Evolutionary conservation across 1,140 invertebrate species (phyloP).

Genomic region (Bacillus rossius): DNA sequence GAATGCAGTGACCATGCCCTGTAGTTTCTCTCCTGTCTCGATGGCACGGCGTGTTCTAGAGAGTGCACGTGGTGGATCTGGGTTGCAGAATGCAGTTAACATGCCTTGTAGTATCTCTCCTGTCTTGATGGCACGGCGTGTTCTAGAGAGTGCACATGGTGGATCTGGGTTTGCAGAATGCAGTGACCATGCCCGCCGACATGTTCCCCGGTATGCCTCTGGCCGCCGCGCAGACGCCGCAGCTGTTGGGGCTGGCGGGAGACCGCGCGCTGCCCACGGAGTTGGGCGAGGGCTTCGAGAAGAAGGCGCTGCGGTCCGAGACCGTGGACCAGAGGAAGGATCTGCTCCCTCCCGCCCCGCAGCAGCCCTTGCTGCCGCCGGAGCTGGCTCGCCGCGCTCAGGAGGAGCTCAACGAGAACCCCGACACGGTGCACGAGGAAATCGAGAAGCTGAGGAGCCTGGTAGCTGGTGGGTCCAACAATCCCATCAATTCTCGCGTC

Average conservation of each 20-base stretch:
- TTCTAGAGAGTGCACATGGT: too few relatives aligned
- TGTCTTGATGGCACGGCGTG: too few relatives aligned
- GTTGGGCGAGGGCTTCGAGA: not conserved
- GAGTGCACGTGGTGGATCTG: too few relatives aligned
- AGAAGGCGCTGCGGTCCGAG: not conserved
- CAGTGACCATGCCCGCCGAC: conserved; percentile 3
- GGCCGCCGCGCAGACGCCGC: not conserved
- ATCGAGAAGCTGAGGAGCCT: conserved; percentile 24
- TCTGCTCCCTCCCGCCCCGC: not conserved
- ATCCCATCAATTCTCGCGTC: not conserved
- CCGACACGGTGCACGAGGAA: conserved; percentile 21
- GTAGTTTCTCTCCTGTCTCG: too few relatives aligned
- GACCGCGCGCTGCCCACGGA: not conserved
- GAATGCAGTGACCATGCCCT: too few relatives aligned
- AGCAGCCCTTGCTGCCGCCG: not conserved
- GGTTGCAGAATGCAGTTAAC: too few relatives aligned
- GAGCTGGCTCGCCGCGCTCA: conserved; percentile 1
- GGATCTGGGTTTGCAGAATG: conserved; percentile 1
- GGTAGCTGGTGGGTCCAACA: conserved; percentile 19
- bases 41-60: too few relatives aligned
- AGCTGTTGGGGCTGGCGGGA: not conserved
- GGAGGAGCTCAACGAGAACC: conserved; percentile 27
- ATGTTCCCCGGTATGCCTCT: not conserved
- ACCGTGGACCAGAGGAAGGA: not conserved
- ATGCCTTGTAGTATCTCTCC: too few relatives aligned